Conservation (phyloP, 2,797 vertebrate genomes). For the Acanthurus lineatus region DNA sequence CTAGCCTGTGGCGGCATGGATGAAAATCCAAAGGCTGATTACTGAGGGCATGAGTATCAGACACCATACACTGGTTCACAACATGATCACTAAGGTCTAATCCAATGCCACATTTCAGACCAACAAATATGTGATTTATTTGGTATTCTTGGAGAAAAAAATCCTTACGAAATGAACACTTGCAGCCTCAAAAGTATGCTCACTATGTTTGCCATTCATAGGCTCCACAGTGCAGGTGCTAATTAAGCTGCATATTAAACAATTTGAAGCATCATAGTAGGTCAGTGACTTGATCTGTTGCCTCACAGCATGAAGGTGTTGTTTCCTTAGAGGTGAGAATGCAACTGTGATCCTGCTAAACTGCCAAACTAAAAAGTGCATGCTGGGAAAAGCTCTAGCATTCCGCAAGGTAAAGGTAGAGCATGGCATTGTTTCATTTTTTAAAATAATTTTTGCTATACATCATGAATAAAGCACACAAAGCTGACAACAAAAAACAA, state of each 20-base stretch:
- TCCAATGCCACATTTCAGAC: conserved; percentile 37
- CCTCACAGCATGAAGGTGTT: conserved; percentile 55
- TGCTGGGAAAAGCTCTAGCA: conserved; percentile 54
- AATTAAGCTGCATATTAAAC: conserved; percentile 57
- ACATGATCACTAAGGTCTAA: conserved; percentile 35
- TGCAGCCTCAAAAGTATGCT: neutral
- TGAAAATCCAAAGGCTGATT: conserved; percentile 64
- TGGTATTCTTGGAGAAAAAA: conserved; percentile 7
- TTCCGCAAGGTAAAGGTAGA: conserved; percentile 47
- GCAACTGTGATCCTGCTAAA: conserved; percentile 65
- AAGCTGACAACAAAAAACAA: conserved; percentile 17
- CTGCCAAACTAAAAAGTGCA: conserved; percentile 48
- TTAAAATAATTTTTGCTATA: conserved; percentile 8
- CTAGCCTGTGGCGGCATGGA: conserved; percentile 46
- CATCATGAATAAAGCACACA: neutral
- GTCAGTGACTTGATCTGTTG: conserved; percentile 48
- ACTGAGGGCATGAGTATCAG: conserved; percentile 35
- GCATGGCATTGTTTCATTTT: conserved; percentile 25
- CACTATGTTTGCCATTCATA: conserved; percentile 2
- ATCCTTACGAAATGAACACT: neutral
- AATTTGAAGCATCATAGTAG: conserved; percentile 36
- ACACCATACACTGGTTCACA: conserved; percentile 29
- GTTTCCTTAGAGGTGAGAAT: conserved; percentile 68
- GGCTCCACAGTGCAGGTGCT: conserved; percentile 47
- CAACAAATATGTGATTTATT: conserved; percentile 14